Evolutionary conservation across 2,797 vertebrate genomes (phyloP).

Genomic region (Clarias pachynema): DNA sequence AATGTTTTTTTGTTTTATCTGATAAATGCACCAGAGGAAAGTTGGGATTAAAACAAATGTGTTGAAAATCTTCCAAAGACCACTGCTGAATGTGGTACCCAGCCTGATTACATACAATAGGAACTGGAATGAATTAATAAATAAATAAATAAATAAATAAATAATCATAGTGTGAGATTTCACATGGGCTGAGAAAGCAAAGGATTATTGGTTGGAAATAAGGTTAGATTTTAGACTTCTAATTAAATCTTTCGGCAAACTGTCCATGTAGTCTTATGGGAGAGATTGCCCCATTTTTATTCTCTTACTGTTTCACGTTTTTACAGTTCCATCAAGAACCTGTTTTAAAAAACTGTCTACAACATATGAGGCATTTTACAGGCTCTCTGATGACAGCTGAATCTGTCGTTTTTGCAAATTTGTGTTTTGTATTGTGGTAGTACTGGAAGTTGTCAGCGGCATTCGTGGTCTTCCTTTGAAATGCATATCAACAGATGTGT

Average conservation of each 20-base stretch:
- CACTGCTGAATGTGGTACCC: conserved; percentile 62
- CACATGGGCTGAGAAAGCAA: conserved; percentile 76
- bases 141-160: conserved; percentile 74
- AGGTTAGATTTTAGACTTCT: conserved; percentile 73
- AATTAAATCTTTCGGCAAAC: conserved; percentile 79
- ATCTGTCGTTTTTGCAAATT: conserved; percentile 39
- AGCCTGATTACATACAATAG: conserved; percentile 73
- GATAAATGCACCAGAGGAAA: conserved; percentile 54
- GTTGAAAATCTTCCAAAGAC: conserved; percentile 61
- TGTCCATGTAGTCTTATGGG: conserved; percentile 67
- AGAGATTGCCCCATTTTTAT: conserved; percentile 69
- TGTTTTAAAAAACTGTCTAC: conserved; percentile 50
- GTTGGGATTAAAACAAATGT: conserved; percentile 53
- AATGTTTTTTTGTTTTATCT: not conserved
- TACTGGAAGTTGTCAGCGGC: conserved; percentile 43
- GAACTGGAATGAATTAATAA: conserved; percentile 76
- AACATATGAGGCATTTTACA: conserved; percentile 48
- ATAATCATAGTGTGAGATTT: conserved; percentile 74
- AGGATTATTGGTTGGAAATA: conserved; percentile 62
- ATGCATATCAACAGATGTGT: conserved; percentile 50
- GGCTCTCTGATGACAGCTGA: conserved; percentile 53
- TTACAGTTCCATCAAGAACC: not conserved
- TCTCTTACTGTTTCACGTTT: conserved; percentile 21
- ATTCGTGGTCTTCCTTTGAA: conserved; percentile 56
- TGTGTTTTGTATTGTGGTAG: not conserved